Base-by-base conservation (phyloP, 2,888 invertebrate species). In the Tipula vernalis region DNA sequence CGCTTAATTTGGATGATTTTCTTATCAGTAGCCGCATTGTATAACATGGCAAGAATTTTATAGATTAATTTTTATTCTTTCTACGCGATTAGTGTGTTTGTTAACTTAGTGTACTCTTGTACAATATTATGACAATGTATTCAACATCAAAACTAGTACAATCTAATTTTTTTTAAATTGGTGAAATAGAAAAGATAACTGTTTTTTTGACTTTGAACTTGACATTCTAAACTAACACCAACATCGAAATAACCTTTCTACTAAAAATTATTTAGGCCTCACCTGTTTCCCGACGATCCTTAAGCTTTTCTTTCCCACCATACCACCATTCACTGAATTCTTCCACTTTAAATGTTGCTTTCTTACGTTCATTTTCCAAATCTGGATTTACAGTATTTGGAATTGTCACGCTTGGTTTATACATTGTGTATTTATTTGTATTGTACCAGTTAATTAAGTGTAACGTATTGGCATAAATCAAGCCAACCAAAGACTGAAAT, bases 251-350 rank as follows among this genome's bases (percentile, higher is more conserved):
- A 28, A 28, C 0, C 28, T 28, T 28, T 28, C 28, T 28, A 28
- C 2, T 28, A 28, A 12, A 10, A 44, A n/a, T 51, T 51, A 51
- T 15, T 51, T 10, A 44, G 12, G 44, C 44, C 44, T 44, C 89
- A 89, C 91, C 91, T 87, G 91, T 88, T 42, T 89, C 87, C 87
- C 93, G 95, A 88, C 97, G 94, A 89, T 94, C 94, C 86, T 92
- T 92, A 1, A 96, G 97, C 91, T 95, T 95, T 87, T 95, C 93
- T 87, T 92, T 91, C 13, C 95, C 95, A 5, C 97, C 97, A 91
- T 96, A 96, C 88, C 97, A 93, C 88, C 96, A 93, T 90, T 95
- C 92, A 0, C 96, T 96, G 88, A 98, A 92, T 91, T 98, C 97
- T 87, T 92, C 91, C 1, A 94, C 92, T 90, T 95, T 93, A 90